A percentile compares a stretch with the other conserved stretches of the same genome.
Conservation (phyloP, 2,797 vertebrate genomes). For the Pseudochromis fuscus region DNA sequence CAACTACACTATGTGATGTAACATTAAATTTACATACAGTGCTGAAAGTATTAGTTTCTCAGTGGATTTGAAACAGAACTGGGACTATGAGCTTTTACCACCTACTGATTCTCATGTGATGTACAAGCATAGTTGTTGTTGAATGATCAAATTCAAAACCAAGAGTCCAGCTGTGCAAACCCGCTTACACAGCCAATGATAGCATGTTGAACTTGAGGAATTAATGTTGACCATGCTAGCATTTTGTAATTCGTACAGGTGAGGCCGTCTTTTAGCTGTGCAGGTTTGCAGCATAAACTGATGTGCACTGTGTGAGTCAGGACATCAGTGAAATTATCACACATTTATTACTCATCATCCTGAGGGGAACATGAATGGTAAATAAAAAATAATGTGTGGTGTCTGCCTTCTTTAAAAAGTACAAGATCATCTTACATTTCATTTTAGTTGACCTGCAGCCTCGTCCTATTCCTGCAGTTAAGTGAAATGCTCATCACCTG, state of each 20-base stretch:
- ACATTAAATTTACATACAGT: constrained; percentile 7
- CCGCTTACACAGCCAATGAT: neutral
- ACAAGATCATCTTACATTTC: neutral
- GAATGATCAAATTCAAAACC: neutral
- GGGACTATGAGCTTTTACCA: neutral
- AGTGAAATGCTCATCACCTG: neutral
- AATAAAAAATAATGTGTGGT: neutral
- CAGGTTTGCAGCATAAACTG: neutral
- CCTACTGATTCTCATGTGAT: constrained; percentile 2
- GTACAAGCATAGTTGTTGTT: neutral
- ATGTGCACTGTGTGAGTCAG: too few relatives aligned
- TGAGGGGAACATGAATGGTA: neutral
- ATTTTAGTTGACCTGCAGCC: neutral
- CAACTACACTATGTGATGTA: constrained; percentile 1
- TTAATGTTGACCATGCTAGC: neutral
- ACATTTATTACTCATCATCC: neutral
- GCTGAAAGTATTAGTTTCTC: constrained; percentile 11
- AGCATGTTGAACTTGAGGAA: neutral
- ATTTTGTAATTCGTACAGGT: neutral
- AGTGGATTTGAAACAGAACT: constrained; percentile 15
- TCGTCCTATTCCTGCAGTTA: too few relatives aligned
- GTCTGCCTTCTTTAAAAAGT: neutral
- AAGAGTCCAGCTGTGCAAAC: neutral
- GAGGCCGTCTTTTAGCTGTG: neutral
- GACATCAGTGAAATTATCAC: neutral